Evolutionary conservation across 2,888 invertebrate species (phyloP).

Genomic region (Baccha elongata): DNA sequence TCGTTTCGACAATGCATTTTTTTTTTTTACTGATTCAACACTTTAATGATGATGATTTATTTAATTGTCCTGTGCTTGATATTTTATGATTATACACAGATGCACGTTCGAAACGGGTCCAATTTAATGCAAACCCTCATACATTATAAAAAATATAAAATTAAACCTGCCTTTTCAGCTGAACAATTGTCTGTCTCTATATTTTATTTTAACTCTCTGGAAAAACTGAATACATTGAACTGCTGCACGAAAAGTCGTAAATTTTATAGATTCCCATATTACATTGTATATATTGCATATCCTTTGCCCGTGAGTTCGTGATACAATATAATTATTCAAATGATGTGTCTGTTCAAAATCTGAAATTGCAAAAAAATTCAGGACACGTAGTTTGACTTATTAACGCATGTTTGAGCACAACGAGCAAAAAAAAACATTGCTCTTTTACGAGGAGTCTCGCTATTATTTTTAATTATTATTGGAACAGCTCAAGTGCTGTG

Average conservation of each 20-base stretch:
- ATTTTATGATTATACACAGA: too few species aligned
- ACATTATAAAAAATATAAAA: too few species aligned
- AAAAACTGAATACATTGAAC: constrained; percentile 1
- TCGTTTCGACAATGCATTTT: too few species aligned
- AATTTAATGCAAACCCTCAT: too few species aligned
- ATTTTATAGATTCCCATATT: constrained; percentile 22
- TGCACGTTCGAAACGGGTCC: too few species aligned
- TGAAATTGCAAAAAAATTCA: constrained; percentile 24
- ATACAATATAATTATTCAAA: not conserved
- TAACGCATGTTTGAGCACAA: constrained; percentile 44
- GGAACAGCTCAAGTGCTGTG: not conserved
- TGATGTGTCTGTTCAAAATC: not conserved
- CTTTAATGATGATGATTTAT: too few species aligned
- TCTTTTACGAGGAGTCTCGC: not conserved
- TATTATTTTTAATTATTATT: constrained; percentile 10
- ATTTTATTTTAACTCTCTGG: too few species aligned
- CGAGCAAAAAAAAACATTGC: not conserved
- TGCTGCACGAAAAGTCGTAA: constrained; percentile 1
- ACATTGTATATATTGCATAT: constrained; percentile 1
- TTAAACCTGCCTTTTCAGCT: too few species aligned
- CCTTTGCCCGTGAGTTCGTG: not conserved
- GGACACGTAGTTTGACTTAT: constrained; percentile 62
- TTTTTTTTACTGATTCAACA: too few species aligned
- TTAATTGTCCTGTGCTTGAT: too few species aligned
- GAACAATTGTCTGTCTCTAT: too few species aligned